A percentile compares a stretch with the other conserved stretches of the same genome.
phyloP scores from a whole-genome alignment of 2,113 vertebrate genomes.

The Choloepus hoffmanni region DNA sequence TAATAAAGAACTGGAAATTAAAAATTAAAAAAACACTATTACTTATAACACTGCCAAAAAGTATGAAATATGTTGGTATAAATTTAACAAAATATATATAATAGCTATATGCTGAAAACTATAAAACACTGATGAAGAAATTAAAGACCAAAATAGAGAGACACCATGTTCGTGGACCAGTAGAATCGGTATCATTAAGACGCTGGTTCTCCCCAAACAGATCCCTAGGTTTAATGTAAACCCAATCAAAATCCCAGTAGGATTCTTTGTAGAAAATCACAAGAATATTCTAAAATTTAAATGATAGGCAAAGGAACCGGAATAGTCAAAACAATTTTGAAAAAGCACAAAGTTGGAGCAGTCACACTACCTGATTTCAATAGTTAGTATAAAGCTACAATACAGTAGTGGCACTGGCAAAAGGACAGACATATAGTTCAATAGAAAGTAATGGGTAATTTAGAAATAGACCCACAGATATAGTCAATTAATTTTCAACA shows the following conservation, averaged over 20 bases:
- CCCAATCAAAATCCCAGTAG: not conserved
- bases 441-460: not conserved
- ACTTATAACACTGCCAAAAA: too few species aligned
- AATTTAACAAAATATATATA: too few species aligned
- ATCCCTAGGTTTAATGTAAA: not conserved
- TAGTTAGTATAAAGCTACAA: not conserved
- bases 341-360: not conserved
- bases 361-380: not conserved
- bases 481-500: not conserved
- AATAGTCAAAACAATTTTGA: constrained; percentile 17
- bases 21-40: too few species aligned
- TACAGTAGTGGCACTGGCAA: not conserved
- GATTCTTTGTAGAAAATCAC: not conserved
- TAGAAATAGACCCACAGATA: not conserved
- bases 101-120: too few species aligned
- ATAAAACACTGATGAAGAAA: too few species aligned
- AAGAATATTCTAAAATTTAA: constrained; percentile 7
- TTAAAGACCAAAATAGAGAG: too few species aligned
- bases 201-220: too few species aligned
- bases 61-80: too few species aligned
- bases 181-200: too few species aligned
- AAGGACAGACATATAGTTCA: not conserved
- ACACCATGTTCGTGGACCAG: too few species aligned
- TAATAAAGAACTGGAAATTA: too few species aligned
- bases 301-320: not conserved